Percentiles rank a stretch among this genome's conserved stretches.
phyloP scores from a whole-genome alignment of 2,113 vertebrate species.

The Butorides virescens region DNA sequence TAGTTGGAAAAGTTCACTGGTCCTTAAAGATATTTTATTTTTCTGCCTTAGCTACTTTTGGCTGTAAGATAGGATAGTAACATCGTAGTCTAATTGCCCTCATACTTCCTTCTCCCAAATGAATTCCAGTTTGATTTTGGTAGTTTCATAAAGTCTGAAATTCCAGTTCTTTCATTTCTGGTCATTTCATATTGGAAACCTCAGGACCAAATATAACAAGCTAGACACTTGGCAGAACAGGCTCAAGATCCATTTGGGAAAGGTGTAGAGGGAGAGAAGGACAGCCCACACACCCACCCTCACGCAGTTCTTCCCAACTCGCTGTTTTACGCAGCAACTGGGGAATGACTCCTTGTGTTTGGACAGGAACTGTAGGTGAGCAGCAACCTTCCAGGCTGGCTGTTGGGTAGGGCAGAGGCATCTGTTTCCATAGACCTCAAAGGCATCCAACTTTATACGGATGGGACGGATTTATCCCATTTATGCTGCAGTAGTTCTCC shows the following conservation, averaged over 20 bases:
- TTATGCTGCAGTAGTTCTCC: neutral
- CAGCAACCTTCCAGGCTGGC: neutral
- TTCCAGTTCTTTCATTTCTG: neutral
- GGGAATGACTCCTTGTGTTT: neutral
- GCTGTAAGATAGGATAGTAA: constrained; percentile 21
- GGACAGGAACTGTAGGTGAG: neutral
- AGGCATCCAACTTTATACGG: neutral
- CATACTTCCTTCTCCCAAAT: neutral
- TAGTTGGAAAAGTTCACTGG: constrained; percentile 40
- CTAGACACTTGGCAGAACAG: neutral
- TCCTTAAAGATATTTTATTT: constrained; percentile 2
- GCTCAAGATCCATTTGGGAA: neutral
- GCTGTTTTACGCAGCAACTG: neutral
- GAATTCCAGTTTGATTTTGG: constrained; percentile 15
- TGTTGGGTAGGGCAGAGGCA: neutral
- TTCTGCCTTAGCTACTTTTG: constrained; percentile 43
- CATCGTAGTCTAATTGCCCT: neutral
- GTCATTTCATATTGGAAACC: neutral
- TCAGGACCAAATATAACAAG: neutral
- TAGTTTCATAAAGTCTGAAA: neutral
- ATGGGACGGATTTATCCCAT: neutral
- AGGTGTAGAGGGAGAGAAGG: neutral
- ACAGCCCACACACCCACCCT: neutral
- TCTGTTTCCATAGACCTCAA: neutral
- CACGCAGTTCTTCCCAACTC: neutral